A percentile compares a stretch with the other conserved stretches of the same genome.
Evolutionary conservation across 2,113 vertebrate species (phyloP).

Genomic region (Syngnathus typhle): DNA sequence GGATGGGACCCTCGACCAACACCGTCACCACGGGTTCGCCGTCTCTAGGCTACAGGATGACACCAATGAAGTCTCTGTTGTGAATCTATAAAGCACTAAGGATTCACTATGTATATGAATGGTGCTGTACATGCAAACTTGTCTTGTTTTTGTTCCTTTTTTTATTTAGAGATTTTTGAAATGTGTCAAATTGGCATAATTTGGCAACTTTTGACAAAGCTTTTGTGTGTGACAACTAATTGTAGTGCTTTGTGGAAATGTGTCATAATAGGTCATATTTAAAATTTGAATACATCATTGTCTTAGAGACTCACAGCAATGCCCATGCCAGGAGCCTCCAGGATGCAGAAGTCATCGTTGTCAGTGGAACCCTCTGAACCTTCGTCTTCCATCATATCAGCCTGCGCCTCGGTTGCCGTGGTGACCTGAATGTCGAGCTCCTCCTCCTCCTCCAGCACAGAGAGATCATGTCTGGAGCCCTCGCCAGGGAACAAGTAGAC

Average conservation of each 20-base stretch:
- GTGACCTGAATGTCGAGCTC: constrained; percentile 62
- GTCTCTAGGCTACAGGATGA: constrained; percentile 71
- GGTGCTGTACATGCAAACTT: not conserved
- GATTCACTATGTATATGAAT: not conserved
- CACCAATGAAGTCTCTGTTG: constrained; percentile 3
- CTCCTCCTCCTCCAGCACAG: constrained; percentile 49
- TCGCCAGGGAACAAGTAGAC: constrained; percentile 88
- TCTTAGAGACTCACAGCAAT: constrained; percentile 73
- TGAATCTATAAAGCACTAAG: too few relatives aligned
- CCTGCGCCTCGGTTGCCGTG: constrained; percentile 63
- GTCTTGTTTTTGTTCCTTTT: not conserved
- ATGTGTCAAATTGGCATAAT: not conserved
- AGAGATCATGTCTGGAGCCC: constrained; percentile 41
- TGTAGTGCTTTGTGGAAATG: not conserved
- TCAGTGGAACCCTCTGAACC: constrained; percentile 74
- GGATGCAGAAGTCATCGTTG: constrained; percentile 88
- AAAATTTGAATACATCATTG: not conserved
- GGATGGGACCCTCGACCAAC: constrained; percentile 70
- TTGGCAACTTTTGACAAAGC: not conserved
- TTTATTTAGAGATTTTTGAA: too few relatives aligned
- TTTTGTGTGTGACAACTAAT: not conserved
- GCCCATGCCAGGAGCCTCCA: constrained; percentile 87
- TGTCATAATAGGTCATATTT: not conserved
- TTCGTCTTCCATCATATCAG: constrained; percentile 67
- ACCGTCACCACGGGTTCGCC: constrained; percentile 83